Base-by-base conservation (phyloP, 2,888 invertebrate species). In the Heteromurus nitidus region DNA sequence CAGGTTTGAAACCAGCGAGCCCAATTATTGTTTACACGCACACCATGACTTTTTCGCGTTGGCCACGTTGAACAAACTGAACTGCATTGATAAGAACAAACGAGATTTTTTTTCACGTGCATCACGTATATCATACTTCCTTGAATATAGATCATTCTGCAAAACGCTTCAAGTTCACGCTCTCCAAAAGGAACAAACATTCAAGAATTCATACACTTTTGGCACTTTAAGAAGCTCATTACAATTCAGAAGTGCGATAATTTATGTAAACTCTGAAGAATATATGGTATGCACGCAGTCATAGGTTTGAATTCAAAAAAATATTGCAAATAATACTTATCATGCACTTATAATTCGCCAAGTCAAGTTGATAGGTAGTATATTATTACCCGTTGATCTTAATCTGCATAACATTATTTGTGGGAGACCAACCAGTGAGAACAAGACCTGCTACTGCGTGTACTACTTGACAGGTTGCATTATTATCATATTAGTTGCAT, bases 21-120 rank as follows among this genome's bases (percentile, higher is more conserved):
- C 30, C 64, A 64, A 64, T 64, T 64, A 64, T 22, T 64, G 36
- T 64, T 42, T 64, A 64, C 64, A 64, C 22, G 64, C 20, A 20
- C 28, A 47, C 3, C 36, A 36, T 36, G 13, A 36, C 36, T 36
- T 36, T 36, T 9, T 36, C 36, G 7, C 13, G 36, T 36, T 36
- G 36, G 7, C n/a, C n/a, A n/a, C n/a, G n/a, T n/a, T n/a, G n/a
- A n/a, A n/a, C n/a, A n/a, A n/a, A n/a, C n/a, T n/a, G n/a, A n/a
- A n/a, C n/a, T n/a, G n/a, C n/a, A n/a, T n/a, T n/a, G n/a, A n/a
- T n/a, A n/a, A n/a, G n/a, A n/a, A n/a, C n/a, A n/a, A n/a, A n/a
- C n/a, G n/a, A n/a, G n/a, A n/a, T n/a, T n/a, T n/a, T n/a, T n/a
- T n/a, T n/a, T n/a, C n/a, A n/a, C n/a, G n/a, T n/a, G n/a, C n/a